Evolutionary conservation across 2,888 invertebrate genomes (phyloP), one percentile per base, ranked within the genome.

Genomic region (Chouioia cunea): DNA sequence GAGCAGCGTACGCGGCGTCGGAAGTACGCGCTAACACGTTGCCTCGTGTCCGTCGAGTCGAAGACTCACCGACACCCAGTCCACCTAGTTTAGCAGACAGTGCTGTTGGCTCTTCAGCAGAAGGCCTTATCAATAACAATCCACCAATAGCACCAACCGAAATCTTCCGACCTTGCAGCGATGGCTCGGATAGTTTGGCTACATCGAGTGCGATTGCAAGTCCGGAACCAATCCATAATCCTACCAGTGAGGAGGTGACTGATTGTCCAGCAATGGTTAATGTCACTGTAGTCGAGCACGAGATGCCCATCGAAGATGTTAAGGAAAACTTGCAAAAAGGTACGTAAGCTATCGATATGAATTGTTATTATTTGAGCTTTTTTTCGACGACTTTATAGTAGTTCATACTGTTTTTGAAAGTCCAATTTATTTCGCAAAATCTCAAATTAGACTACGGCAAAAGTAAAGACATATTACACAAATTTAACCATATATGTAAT

Each of bases 71-170:
- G 79, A 87, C 83, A 63, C 77, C 83, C 67, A 76, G 58, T 75
- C 80, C 89, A 14, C 89, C 90, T 44, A 89, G 88, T 69, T 87
- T 88, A 20, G 66, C 60, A 10, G 90, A 90, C 79, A 90, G 90
- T 15, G 90, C 90, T 12, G 90, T 90, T 20, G 90, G 89, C 1
- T 90, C 89, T 0, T 73, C 73, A 56, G 89, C 89, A 76, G 90
- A 90, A 77, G 89, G 89, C 16, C 80, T 89, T 20, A 53, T 63
- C 58, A 22, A 18, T 22, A 15, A 48, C 10, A 27, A 52, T 15
- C 18, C 22, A 2, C 18, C 27, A 10, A 20, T 16, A 50, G 10
- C 12, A 16, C 74, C 18, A 16, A 18, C 50, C 53, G 82, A 81
- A 48, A 81, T 79, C 23, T 73, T 78, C 12, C 78, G 83, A 57